phyloP scores from a whole-genome alignment of 2,113 vertebrate species.

The Callipepla squamata region DNA sequence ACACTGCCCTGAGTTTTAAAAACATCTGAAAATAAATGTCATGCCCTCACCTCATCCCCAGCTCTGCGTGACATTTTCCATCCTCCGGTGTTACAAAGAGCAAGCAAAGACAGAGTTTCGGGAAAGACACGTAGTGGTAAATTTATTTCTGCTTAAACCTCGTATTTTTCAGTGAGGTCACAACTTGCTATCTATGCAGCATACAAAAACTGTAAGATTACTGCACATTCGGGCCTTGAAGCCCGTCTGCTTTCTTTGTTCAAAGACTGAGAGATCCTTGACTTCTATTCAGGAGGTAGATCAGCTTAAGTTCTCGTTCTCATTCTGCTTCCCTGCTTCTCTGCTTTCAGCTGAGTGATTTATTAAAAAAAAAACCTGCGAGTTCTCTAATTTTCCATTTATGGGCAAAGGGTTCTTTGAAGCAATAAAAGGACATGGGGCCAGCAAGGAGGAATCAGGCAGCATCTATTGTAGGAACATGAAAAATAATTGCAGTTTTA shows the following conservation, averaged over 20 bases:
- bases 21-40: slow-evolving; percentile 47
- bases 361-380: slow-evolving; percentile 16
- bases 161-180: background rate
- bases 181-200: background rate
- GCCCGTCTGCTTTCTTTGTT: slow-evolving; percentile 41
- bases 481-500: slow-evolving; percentile 63
- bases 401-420: background rate
- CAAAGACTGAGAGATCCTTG: slow-evolving; percentile 22
- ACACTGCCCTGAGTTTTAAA: slow-evolving; percentile 43
- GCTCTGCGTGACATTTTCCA: slow-evolving; percentile 2
- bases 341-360: slow-evolving; percentile 36
- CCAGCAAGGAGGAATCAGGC: background rate
- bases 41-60: background rate
- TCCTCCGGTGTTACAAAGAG: background rate
- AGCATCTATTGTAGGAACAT: slow-evolving; percentile 8
- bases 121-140: background rate
- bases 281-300: background rate
- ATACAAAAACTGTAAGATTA: background rate
- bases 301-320: slow-evolving; percentile 2
- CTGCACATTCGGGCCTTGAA: slow-evolving; percentile 7
- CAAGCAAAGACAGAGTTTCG: background rate
- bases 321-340: background rate
- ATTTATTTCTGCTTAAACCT: slow-evolving; percentile 1
- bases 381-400: slow-evolving; percentile 31
- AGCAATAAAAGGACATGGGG: slow-evolving; percentile 17